Conservation (phyloP, 2,888 invertebrate genomes). For the Dendrolimus houi region DNA sequence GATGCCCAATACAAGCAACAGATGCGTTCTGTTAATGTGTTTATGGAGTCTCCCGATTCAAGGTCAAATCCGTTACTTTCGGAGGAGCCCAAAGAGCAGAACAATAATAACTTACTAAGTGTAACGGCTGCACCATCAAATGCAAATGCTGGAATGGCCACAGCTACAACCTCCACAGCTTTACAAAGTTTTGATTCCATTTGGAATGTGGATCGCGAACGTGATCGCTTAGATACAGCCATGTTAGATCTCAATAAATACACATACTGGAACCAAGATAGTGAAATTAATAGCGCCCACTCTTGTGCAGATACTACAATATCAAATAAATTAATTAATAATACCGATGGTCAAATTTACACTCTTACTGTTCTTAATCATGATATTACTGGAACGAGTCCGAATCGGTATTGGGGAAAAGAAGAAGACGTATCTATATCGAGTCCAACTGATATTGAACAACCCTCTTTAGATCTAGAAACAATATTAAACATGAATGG, state of each 20-base stretch:
- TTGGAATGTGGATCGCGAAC: conserved; percentile 84
- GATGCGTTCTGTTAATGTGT: conserved; percentile 81
- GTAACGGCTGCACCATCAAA: conserved; percentile 38
- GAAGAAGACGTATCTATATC: conserved; percentile 79
- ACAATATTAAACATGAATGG: conserved; percentile 85
- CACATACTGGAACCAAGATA: conserved; percentile 83
- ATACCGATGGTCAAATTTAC: conserved; percentile 89
- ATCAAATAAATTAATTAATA: conserved; percentile 71
- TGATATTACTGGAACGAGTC: conserved; percentile 80
- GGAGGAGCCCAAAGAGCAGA: conserved; percentile 75
- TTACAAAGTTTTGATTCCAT: conserved; percentile 77
- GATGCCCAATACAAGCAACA: conserved; percentile 82
- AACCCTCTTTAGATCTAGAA: conserved; percentile 83
- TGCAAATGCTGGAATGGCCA: conserved; percentile 39
- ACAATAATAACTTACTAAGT: conserved; percentile 77
- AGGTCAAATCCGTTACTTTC: conserved; percentile 66
- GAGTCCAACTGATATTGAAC: conserved; percentile 77
- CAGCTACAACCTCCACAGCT: conserved; percentile 60
- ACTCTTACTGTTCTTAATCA: conserved; percentile 92
- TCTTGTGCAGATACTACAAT: conserved; percentile 66
- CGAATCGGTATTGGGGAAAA: conserved; percentile 80
- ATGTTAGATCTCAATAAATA: conserved; percentile 90
- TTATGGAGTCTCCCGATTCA: conserved; percentile 76
- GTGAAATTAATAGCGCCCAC: conserved; percentile 71
- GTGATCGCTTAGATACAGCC: conserved; percentile 82